Base-by-base conservation (phyloP, 64 coral and sea anemone genomes). In the Catalaphyllia jardinei region DNA sequence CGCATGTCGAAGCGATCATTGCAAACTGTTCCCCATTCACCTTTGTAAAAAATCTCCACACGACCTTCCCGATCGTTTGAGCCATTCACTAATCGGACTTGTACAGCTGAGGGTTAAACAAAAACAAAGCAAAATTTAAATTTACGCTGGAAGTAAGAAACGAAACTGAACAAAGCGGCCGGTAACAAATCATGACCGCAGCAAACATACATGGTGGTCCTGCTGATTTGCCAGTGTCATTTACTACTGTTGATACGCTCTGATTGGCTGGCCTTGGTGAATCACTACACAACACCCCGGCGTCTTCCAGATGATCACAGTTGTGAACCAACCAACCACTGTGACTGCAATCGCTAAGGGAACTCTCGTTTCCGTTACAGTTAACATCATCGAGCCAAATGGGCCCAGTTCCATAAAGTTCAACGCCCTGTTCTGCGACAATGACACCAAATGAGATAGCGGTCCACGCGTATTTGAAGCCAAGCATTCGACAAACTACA, bases 1-100 rank as follows among this genome's bases (percentile, higher is more conserved):
- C 24, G 62, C 3, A 90, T 52, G 42, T 89, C 79, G 20, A 87
- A 94, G 11, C 60, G 33, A 31, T 94, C 87, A 14, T 90, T 79
- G 76, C 92, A 94, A 0, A 94, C 60, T 25, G 92, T 71, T 67
- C 92, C 92, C 92, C 92, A 94, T 57, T 78, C 62, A 16, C 92
- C 88, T 12, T 78, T 54, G 61, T 89, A 72, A n/a, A 89, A 62
- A 0, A 94, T 73, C n/a, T 94, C 92, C 1, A 94, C 63, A 22
- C 92, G 87, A 24, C 92, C 92, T 79, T 94, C 87, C 1, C 46
- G 55, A 19, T 60, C 29, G 30, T 22, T 77, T 83, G 80, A 62
- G 13, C 82, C 90, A 54, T 79, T 83, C 16, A 78, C 60, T 8
- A 92, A 81, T 42, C 90, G 82, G 31, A 86, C 73, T 1, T 51